Base-by-base conservation (phyloP, 2,797 vertebrate genomes). In the Tadarida brasiliensis region DNA sequence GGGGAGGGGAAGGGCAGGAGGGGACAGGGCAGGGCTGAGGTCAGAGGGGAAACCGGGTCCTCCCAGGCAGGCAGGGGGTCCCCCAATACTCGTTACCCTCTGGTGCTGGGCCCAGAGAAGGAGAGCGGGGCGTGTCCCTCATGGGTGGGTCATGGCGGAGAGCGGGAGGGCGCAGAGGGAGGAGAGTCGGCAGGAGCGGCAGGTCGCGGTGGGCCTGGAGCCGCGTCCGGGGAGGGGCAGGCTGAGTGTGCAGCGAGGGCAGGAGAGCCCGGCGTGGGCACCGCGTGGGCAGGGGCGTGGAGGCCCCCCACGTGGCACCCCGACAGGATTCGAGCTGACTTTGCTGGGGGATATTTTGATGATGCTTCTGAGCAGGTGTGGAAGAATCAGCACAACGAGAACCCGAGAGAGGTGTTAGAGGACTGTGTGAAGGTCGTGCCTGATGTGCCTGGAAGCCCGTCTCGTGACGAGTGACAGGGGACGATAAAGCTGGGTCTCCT, bases 251-350 rank as follows among this genome's bases (percentile, higher is more conserved):
- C 14, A 0, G 61, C 26, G 22, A 26, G 57, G 20, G 57, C 57
- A 59, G 57, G 57, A 61, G 26, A 11, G n/a, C 17, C 0, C 4
- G 11, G 12, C 1, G 0, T 54, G 11, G n/a, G 22, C 49, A 3
- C 3, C 1, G 63, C 26, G 11, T 2, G 54, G 59, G 59, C 59
- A 28, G 20, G 1, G 28, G 54, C 2, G 3, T 0, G 7, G 17
- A 20, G 76, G 24, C 51, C 26, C n/a, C 82, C 39, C 10, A 0
- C 39, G 2, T 0, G 19, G 19, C 68, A 6, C 19, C 5, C 2
- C 0, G 1, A 3, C 0, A 4, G 20, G 1, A 44, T 2, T 0
- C 16, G 44, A 14, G 39, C 67, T 6, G 12, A 33, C 11, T 3
- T 2, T 11, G 10, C 9, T 26, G 6, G 51, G 2, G 17, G 15